Evolutionary conservation across 1,140 invertebrate species (phyloP), one percentile per base, ranked within the genome.

Genomic region (Aphaenogaster floridana): DNA sequence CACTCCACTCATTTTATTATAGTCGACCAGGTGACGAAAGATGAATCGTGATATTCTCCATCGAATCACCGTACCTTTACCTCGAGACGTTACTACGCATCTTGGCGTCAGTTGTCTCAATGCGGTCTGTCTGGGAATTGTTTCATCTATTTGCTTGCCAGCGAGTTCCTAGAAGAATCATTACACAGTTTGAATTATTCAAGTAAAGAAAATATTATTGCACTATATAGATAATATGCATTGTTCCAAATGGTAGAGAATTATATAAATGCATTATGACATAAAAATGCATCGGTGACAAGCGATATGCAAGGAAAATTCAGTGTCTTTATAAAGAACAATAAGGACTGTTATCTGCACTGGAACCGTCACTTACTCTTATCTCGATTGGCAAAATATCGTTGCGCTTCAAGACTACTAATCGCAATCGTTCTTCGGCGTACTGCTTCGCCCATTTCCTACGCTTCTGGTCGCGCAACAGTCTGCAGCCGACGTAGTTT

Each of bases 11-110:
- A 99, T 93, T 95, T 98, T 97, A 95, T 99, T 99, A 94, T 99
- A 98, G 96, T 99, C 99, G 1, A 97, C 98, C 74, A 99, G 95
- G 93, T 98, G 96, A 88, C 98, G 96, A 96, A 98, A 99, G 39
- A 98, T 96, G 90, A 99, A 98, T 93, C 99, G 96, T 93, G 98
- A 99, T 54, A 99, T 91, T 90, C 98, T 96, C 97, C 97, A 99
- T 86, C 97, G 96, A 21, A 95, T 90, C 0, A 98, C 96, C 86
- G 97, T 96, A 87, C 98, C 98, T 89, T 97, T 94, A 1, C 97
- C 96, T 92, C 98, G 96, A 61, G 96, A 97, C 71, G 98, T 99
- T 42, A 99, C 91, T 36, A 97, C 97, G 95, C 98, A 99, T 91
- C 98, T 96, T 36, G 96, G 95, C 39, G 96, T 96, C 8, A 97